These are phyloP conservation scores for Pogonognathellus flavescens DNA, from an alignment of 1,140 invertebrate species.

Conservation along the genomic window DNA sequence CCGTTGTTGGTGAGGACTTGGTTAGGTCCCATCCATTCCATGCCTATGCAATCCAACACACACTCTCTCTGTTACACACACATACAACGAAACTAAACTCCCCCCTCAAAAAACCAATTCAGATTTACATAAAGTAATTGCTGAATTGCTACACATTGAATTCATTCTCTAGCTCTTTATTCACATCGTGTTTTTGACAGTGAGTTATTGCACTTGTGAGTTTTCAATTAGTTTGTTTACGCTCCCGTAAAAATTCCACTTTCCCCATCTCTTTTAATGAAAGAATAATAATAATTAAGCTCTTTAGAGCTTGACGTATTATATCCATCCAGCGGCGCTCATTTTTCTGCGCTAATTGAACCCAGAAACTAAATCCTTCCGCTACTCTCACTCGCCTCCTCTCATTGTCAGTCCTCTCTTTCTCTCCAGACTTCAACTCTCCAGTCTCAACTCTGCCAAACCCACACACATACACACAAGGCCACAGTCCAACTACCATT, in stretches of 20 bases:
- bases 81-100: constrained; percentile 11
- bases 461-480: no score
- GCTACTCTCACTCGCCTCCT: constrained; percentile 53
- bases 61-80: no score
- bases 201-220: constrained; percentile 67
- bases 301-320: constrained; percentile 67
- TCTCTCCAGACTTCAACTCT: no score
- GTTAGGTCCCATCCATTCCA: constrained; percentile 18
- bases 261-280: constrained; percentile 66
- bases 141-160: constrained; percentile 66
- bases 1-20: neutral
- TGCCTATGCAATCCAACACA: no score
- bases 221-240: constrained; percentile 68
- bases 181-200: constrained; percentile 66
- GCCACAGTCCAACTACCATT: neutral
- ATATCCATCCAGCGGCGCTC: constrained; percentile 59
- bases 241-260: constrained; percentile 64
- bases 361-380: constrained; percentile 62
- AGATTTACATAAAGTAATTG: constrained; percentile 67
- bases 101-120: constrained; percentile 65
- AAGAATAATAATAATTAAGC: constrained; percentile 68
- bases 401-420: constrained; percentile 33
- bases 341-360: constrained; percentile 65
- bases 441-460: no score
- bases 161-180: constrained; percentile 63